Base-by-base conservation (phyloP, 2,797 vertebrate species). In the Spheniscus humboldti region DNA sequence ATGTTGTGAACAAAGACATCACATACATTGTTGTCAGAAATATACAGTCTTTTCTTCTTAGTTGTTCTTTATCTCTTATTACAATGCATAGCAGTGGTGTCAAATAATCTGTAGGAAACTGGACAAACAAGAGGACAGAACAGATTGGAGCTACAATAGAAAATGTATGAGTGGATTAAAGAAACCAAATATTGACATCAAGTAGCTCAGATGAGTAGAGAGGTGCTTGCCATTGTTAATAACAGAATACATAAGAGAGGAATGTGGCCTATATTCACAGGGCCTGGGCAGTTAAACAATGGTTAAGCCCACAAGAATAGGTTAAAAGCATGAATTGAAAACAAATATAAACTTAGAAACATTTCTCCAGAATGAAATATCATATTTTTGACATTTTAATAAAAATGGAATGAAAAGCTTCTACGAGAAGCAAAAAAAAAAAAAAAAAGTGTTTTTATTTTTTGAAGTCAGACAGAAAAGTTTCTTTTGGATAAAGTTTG, bases 1-100 rank as follows among this genome's bases (percentile, higher is more conserved):
- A 59, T 24, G 0, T 52, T 43, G 24, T 66, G 30, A 75, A 62
- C 9, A 67, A 81, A 79, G 48, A 33, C 7, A 28, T 33, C 5
- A 7, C 14, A 20, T 15, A 39, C 4, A 48, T n/a, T 41, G 14
- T 10, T 66, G 35, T 25, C 18, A 74, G 31, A 91, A 85, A 80
- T 19, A 35, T 14, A 19, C 4, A 56, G 19, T 31, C 16, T 53
- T 84, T 59, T 45, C n/a, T 45, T 84, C 27, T 71, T 55, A n/a
- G 31, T 47, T 37, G 5, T 74, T 63, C 62, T 78, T 86, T 84
- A 19, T 48, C 6, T 55, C 28, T 57, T 73, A 55, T 18, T 59
- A 78, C 19, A 76, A 19, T 13, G 12, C 1, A 0, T 24, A 80
- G 2, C 7, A 56, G 3, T 13, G 3, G 1, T 66, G 7, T 59